Evolutionary conservation across 2,113 vertebrate species (phyloP).

Genomic region (Etheostoma spectabile): DNA sequence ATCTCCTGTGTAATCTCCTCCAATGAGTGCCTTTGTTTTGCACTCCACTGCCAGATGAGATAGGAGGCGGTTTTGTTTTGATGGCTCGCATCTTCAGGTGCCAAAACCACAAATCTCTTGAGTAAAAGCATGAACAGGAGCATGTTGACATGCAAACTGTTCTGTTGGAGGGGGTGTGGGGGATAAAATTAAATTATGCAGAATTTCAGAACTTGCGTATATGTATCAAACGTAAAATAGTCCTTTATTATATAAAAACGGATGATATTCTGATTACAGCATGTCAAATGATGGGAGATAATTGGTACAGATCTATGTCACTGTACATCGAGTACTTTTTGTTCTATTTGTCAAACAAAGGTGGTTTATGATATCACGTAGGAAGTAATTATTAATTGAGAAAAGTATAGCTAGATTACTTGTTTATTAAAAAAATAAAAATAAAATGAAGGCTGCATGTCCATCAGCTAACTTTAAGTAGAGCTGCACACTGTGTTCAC

Average conservation of each 20-base stretch:
- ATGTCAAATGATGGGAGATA: background rate
- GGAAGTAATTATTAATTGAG: background rate
- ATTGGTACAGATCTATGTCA: background rate
- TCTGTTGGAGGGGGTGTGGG: background rate
- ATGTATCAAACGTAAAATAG: background rate
- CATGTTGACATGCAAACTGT: conserved; percentile 30
- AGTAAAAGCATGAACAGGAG: conserved; percentile 58
- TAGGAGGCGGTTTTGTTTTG: conserved; percentile 76
- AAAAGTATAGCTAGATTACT: background rate
- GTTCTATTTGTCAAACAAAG: background rate
- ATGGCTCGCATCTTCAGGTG: conserved; percentile 70
- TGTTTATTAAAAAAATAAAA: background rate
- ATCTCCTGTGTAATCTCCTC: conserved; percentile 30
- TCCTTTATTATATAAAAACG: background rate
- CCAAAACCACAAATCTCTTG: conserved; percentile 73
- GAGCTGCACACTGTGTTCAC: background rate
- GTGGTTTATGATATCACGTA: background rate
- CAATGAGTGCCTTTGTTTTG: conserved; percentile 59
- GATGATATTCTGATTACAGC: background rate
- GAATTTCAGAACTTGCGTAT: background rate
- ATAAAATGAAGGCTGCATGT: background rate
- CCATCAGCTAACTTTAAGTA: background rate
- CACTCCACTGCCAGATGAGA: conserved; percentile 63
- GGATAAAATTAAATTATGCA: background rate
- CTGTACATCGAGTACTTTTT: background rate